A percentile compares a stretch with the other conserved stretches of the same genome.
phyloP scores from a whole-genome alignment of 2,888 invertebrate species.

The Athalia cordata region DNA sequence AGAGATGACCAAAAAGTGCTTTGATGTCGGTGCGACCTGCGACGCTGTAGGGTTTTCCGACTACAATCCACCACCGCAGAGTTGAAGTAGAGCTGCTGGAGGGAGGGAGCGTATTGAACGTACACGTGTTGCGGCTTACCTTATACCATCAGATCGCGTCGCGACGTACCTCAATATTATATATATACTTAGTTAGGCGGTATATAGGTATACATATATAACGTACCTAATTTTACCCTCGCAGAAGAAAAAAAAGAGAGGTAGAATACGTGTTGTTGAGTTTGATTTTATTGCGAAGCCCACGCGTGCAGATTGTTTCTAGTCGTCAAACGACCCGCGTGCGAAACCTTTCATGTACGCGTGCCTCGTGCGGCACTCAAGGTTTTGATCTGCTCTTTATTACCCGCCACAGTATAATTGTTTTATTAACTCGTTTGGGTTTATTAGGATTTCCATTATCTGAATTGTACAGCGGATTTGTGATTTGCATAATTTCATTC shows the following conservation, averaged over 20 bases:
- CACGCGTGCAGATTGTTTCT: neutral
- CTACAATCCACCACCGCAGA: too few species aligned
- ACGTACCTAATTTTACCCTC: slow-evolving; percentile 7
- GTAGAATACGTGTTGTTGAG: slow-evolving; percentile 24
- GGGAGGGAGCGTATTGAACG: slow-evolving; percentile 49
- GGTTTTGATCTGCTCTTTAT: too few species aligned
- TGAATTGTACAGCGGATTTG: slow-evolving; percentile 42
- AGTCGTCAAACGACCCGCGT: slow-evolving; percentile 13
- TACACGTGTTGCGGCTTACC: slow-evolving; percentile 58
- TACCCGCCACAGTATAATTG: too few species aligned
- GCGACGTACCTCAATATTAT: too few species aligned
- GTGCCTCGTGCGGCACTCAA: slow-evolving; percentile 6
- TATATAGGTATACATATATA: too few species aligned
- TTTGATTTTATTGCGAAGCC: slow-evolving; percentile 46
- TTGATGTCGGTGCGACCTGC: slow-evolving; percentile 58
- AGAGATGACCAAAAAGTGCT: slow-evolving; percentile 64
- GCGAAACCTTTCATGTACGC: slow-evolving; percentile 34
- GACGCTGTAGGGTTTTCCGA: slow-evolving; percentile 51
- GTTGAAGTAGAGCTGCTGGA: neutral
- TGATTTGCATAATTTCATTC: too few species aligned
- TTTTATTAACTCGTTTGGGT: neutral
- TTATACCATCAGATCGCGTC: neutral
- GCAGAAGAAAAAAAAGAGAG: neutral
- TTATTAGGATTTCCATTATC: slow-evolving; percentile 19
- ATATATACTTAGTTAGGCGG: too few species aligned